Conservation (phyloP, 2,888 invertebrate species). For the Melieria picta region DNA sequence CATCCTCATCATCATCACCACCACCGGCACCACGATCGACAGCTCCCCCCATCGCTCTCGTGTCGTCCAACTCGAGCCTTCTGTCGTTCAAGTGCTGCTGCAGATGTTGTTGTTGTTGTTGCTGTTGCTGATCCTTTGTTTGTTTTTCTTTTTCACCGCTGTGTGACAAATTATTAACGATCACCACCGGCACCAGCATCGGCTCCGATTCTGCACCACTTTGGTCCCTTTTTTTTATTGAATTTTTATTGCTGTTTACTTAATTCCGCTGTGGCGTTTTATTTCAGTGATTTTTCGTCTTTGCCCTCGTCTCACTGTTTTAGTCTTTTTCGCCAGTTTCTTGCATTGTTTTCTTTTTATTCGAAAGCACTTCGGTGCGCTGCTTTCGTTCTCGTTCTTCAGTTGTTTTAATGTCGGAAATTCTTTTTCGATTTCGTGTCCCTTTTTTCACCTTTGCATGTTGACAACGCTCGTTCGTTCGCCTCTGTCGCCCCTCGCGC, state of each 20-base stretch:
- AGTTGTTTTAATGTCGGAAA: slow-evolving; percentile 20
- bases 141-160: slow-evolving; percentile 30
- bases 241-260: slow-evolving; percentile 60
- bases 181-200: slow-evolving; percentile 21
- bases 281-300: slow-evolving; percentile 8
- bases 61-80: no score
- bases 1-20: slow-evolving; percentile 22
- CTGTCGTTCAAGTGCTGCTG: no score
- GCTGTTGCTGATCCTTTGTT: slow-evolving; percentile 23
- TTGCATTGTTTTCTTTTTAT: not conserved
- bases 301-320: not conserved
- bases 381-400: not conserved
- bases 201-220: slow-evolving; percentile 25
- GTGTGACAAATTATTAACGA: slow-evolving; percentile 37
- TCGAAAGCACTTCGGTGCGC: not conserved
- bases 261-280: slow-evolving; percentile 47
- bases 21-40: not conserved
- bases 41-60: not conserved
- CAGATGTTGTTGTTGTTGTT: not conserved
- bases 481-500: slow-evolving; percentile 36
- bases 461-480: slow-evolving; percentile 56
- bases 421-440: slow-evolving; percentile 17
- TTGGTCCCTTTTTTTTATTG: slow-evolving; percentile 51
- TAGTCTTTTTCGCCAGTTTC: not conserved
- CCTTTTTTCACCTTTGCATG: slow-evolving; percentile 44